phyloP scores from a whole-genome alignment of 2,888 invertebrate species.

The Drosophila kambysellisi region DNA sequence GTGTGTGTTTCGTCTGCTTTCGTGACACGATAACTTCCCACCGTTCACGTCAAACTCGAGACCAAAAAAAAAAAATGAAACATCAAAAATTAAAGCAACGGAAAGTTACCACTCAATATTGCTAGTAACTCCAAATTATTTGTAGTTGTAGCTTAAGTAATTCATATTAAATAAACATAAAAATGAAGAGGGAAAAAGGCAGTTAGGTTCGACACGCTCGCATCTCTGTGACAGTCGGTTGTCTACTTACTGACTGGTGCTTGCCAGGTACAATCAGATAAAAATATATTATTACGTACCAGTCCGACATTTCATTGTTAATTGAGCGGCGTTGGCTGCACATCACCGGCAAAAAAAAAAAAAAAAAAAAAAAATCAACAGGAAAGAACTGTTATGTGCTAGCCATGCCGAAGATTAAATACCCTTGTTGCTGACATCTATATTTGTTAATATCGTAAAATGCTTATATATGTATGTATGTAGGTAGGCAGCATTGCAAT shows the following conservation, averaged over 20 bases:
- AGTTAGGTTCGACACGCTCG: not conserved
- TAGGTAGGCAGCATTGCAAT: not conserved
- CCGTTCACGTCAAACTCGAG: not conserved
- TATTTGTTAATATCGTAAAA: not conserved
- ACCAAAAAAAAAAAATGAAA: not conserved
- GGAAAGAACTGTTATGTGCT: not conserved
- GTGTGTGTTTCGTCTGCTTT: not conserved
- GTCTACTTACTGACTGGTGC: slow-evolving; percentile 30
- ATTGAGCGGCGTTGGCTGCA: slow-evolving; percentile 68
- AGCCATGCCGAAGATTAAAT: slow-evolving; percentile 4
- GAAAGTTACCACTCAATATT: not conserved
- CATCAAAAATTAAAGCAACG: not conserved
- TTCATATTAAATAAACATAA: not conserved
- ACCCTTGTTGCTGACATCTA: not conserved
- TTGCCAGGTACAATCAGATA: slow-evolving; percentile 73
- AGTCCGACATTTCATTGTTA: slow-evolving; percentile 72
- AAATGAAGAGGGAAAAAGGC: not conserved
- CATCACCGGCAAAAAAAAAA: slow-evolving; percentile 24
- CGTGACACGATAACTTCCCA: not conserved
- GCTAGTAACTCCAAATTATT: not conserved
- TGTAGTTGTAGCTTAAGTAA: not conserved
- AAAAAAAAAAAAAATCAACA: slow-evolving; percentile 15
- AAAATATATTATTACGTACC: slow-evolving; percentile 80
- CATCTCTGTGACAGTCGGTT: slow-evolving; percentile 25
- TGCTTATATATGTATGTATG: not conserved